These are phyloP conservation scores for Drosophila leonis DNA, from an alignment of 2,888 invertebrate genomes.

Conservation along the genomic window DNA sequence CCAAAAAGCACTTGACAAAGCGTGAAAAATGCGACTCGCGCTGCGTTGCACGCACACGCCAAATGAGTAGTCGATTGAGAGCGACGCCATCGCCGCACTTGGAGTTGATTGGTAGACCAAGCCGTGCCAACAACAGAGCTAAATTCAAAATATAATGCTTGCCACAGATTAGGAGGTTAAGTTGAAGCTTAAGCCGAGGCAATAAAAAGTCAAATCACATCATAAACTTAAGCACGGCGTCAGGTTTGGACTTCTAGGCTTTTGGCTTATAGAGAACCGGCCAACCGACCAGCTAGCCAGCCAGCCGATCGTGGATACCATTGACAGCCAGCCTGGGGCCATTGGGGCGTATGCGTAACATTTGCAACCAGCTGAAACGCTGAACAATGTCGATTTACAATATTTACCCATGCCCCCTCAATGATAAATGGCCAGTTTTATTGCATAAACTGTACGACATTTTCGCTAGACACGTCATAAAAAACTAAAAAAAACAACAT, in stretches of 20 bases:
- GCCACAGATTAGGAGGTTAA: constrained; percentile 68
- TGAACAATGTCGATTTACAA: constrained; percentile 67
- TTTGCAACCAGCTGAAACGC: constrained; percentile 45
- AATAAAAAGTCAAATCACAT: constrained; percentile 71
- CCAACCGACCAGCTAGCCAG: constrained; percentile 2
- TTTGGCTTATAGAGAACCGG: constrained; percentile 12
- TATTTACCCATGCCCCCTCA: constrained; percentile 54
- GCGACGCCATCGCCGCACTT: constrained; percentile 57
- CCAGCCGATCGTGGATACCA: constrained; percentile 30
- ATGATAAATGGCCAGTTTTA: constrained; percentile 80
- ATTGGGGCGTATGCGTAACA: constrained; percentile 79
- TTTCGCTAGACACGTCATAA: constrained; percentile 64
- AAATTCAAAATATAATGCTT: constrained; percentile 34
- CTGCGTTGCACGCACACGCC: constrained; percentile 55
- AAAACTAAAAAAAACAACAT: constrained; percentile 19
- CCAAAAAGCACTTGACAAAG: constrained; percentile 60
- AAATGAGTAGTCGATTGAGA: constrained; percentile 48
- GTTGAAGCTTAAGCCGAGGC: constrained; percentile 57
- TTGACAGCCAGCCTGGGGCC: constrained; percentile 65
- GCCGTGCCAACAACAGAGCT: constrained; percentile 15
- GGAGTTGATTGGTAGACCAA: constrained; percentile 54
- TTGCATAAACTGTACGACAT: constrained; percentile 79
- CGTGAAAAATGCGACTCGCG: constrained; percentile 71
- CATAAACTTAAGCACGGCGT: constrained; percentile 48
- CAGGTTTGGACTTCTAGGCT: constrained; percentile 41